Percentiles rank a stretch among this genome's conserved stretches.
These are phyloP conservation scores for Anoura caudifer DNA, from an alignment of 2,113 vertebrate species.

Conservation along the genomic window DNA sequence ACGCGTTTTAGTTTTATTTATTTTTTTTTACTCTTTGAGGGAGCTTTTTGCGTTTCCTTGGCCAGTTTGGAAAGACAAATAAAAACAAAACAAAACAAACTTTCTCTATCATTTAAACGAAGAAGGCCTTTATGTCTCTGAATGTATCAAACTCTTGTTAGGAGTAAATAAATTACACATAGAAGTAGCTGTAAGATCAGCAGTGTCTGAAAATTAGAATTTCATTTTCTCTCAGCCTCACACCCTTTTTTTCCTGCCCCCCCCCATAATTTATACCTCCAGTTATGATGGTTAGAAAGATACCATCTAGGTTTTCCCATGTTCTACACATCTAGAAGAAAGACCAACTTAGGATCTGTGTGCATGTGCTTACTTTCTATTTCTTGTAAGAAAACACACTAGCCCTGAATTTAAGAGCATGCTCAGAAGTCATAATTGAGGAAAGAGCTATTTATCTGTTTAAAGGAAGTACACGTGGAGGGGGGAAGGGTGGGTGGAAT, in stretches of 20 bases:
- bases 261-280: neutral
- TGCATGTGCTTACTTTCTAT: neutral
- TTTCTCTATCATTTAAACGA: constrained; percentile 15
- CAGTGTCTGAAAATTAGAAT: neutral
- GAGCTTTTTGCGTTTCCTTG: neutral
- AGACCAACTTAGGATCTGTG: neutral
- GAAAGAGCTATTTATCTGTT: constrained; percentile 48
- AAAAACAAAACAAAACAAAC: neutral
- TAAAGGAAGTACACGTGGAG: neutral
- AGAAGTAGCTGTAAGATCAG: neutral
- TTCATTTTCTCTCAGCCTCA: neutral
- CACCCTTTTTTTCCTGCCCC: neutral
- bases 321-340: neutral
- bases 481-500: too few species aligned
- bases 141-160: neutral
- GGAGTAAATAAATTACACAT: neutral
- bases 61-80: neutral
- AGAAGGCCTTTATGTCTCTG: constrained; percentile 1
- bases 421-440: neutral
- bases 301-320: neutral
- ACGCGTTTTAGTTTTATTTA: neutral
- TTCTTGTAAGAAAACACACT: constrained; percentile 42
- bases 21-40: too few species aligned
- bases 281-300: neutral
- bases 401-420: constrained; percentile 7